These are phyloP conservation scores for Sycophaga agraensis DNA, from an alignment of 1,140 invertebrate species.

Conservation along the genomic window DNA sequence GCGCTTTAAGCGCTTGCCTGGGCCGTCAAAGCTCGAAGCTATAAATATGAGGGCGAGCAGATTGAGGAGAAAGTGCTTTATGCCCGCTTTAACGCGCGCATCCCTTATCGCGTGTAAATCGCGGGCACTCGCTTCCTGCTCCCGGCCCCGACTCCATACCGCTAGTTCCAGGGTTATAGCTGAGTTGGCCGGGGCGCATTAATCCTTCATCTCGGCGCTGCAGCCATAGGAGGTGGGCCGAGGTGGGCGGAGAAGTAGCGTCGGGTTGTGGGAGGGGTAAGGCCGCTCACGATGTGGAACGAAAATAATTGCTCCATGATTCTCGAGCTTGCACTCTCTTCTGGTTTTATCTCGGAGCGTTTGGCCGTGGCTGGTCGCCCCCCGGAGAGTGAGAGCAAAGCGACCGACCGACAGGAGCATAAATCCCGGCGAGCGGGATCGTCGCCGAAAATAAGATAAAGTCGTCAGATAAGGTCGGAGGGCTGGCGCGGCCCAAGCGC, in stretches of 20 bases:
- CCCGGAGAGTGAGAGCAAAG: no score
- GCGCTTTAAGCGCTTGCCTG: no score
- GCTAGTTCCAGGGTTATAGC: no score
- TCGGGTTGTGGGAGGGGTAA: no score
- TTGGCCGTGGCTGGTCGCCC: slow-evolving; percentile 31
- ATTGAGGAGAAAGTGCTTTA: slow-evolving; percentile 34
- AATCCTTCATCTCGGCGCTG: slow-evolving; percentile 3
- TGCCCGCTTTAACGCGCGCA: slow-evolving; percentile 36
- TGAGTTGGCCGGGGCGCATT: no score
- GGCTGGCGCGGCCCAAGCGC: slow-evolving; percentile 22
- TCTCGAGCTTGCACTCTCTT: slow-evolving; percentile 27
- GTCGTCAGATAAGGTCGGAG: slow-evolving; percentile 39
- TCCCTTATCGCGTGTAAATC: slow-evolving; percentile 19
- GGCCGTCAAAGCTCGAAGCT: neutral
- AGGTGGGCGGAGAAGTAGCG: no score
- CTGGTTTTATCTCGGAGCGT: slow-evolving; percentile 21
- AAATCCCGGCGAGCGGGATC: slow-evolving; percentile 47
- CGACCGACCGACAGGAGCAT: slow-evolving; percentile 43
- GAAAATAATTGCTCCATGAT: slow-evolving; percentile 51
- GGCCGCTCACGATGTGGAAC: slow-evolving; percentile 44
- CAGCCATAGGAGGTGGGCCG: no score
- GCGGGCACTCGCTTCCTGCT: no score
- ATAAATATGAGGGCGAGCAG: neutral
- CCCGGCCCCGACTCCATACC: no score
- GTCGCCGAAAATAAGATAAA: slow-evolving; percentile 56